A percentile compares a stretch with the other conserved stretches of the same genome.
Conservation (phyloP, 2,888 invertebrate species). For the Trilocha varians region DNA sequence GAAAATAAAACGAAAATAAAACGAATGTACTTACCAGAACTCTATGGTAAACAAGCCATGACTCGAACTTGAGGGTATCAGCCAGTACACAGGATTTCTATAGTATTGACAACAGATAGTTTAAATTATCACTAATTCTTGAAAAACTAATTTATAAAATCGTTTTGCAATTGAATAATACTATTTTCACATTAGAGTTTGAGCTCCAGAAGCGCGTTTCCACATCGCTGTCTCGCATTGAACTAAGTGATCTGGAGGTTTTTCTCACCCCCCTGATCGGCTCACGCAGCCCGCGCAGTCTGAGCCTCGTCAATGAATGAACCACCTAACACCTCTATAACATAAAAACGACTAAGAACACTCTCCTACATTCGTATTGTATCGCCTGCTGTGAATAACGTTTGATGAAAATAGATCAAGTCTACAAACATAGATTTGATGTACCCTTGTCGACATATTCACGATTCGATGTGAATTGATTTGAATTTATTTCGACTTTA, state of each 20-base stretch:
- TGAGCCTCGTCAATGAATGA: conserved; percentile 63
- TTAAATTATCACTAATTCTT: not conserved
- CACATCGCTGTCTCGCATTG: conserved; percentile 33
- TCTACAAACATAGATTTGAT: conserved; percentile 32
- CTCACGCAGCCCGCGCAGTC: conserved; percentile 47
- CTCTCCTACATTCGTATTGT: conserved; percentile 49
- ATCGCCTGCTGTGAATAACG: conserved; percentile 47
- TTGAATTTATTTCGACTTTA: not conserved
- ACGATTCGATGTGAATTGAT: not conserved
- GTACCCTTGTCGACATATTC: not conserved
- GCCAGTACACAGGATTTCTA: too few species aligned
- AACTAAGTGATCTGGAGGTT: conserved; percentile 49
- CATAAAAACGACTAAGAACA: conserved; percentile 43
- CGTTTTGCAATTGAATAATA: not conserved
- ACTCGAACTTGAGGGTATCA: too few species aligned
- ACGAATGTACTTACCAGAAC: too few species aligned
- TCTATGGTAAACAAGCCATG: too few species aligned
- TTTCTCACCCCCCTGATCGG: conserved; percentile 19
- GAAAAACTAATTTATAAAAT: not conserved
- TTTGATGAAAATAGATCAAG: conserved; percentile 54
- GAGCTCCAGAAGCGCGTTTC: conserved; percentile 16
- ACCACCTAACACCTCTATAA: conserved; percentile 35
- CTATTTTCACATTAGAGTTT: not conserved
- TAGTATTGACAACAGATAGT: too few species aligned
- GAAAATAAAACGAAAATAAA: too few species aligned